Evolutionary conservation across 2,888 invertebrate genomes (phyloP).

Genomic region (Watsonalla cultraria): DNA sequence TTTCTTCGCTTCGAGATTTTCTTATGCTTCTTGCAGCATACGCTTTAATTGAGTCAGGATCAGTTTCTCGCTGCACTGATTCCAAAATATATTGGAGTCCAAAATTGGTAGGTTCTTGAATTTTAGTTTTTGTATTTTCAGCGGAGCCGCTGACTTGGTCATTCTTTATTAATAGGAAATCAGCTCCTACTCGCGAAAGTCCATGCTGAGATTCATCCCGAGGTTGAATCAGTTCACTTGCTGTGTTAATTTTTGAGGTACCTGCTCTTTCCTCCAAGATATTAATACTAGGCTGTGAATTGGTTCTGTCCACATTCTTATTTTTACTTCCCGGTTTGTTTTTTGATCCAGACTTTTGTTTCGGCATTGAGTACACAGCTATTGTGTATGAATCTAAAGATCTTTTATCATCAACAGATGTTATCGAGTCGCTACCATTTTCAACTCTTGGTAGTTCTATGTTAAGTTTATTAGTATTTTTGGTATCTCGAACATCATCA

Average conservation of each 20-base stretch:
- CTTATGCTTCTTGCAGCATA: constrained; percentile 20
- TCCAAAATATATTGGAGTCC: constrained; percentile 49
- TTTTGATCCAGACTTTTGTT: constrained; percentile 22
- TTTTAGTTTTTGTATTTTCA: constrained; percentile 8
- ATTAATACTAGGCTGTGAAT: background rate
- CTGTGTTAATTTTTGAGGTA: constrained; percentile 2
- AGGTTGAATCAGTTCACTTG: background rate
- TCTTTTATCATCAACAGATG: constrained; percentile 39
- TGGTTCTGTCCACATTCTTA: constrained; percentile 4
- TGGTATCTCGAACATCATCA: constrained; percentile 29
- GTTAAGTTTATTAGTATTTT: constrained; percentile 37
- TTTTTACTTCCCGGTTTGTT: constrained; percentile 13
- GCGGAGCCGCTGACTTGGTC: constrained; percentile 10
- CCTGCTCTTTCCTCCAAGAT: background rate
- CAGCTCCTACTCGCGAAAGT: constrained; percentile 37
- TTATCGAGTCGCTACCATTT: constrained; percentile 29
- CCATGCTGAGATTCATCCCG: constrained; percentile 30
- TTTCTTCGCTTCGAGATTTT: constrained; percentile 40
- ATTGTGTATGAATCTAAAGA: constrained; percentile 40
- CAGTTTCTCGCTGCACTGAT: constrained; percentile 32
- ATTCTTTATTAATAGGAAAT: constrained; percentile 32
- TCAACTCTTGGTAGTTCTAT: constrained; percentile 44
- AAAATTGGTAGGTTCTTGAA: constrained; percentile 22
- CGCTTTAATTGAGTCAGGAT: constrained; percentile 24
- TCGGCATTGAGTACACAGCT: constrained; percentile 26